Percentiles rank a stretch among this genome's conserved stretches.
phyloP scores from a whole-genome alignment of 2,888 invertebrate species.

The Troides oblongomaculatus region DNA sequence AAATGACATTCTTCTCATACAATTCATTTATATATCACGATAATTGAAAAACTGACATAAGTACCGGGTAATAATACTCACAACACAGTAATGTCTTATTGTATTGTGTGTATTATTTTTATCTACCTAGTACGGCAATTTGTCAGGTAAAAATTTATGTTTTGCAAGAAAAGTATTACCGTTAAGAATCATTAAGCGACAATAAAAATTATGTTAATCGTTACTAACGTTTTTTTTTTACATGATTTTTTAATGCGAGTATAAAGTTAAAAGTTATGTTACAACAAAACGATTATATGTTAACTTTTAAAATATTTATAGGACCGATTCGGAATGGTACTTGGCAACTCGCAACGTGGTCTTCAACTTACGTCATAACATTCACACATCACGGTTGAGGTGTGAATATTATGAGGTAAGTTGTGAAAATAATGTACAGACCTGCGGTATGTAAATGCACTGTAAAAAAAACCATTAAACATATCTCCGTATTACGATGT shows the following conservation, averaged over 20 bases:
- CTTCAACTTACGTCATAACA: neutral
- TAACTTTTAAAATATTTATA: neutral
- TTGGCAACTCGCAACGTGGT: neutral
- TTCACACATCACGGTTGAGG: neutral
- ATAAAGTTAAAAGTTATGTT: no score
- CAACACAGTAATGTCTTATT: no score
- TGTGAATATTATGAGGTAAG: neutral
- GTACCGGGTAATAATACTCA: no score
- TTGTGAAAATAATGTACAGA: neutral
- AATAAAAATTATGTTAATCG: no score
- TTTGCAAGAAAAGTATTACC: no score
- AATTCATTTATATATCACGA: neutral
- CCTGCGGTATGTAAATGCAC: neutral
- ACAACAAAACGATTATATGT: no score
- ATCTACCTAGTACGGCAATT: no score
- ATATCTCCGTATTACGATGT: neutral
- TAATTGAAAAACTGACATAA: neutral
- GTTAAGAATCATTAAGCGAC: no score
- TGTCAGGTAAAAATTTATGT: no score
- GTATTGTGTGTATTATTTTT: no score
- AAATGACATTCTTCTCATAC: neutral
- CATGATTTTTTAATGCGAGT: no score
- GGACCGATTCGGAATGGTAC: neutral
- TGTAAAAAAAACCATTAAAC: conserved; percentile 9
- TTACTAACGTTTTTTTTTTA: no score